Evolutionary conservation across 2,113 vertebrate species (phyloP).

Genomic region (Indri indri): DNA sequence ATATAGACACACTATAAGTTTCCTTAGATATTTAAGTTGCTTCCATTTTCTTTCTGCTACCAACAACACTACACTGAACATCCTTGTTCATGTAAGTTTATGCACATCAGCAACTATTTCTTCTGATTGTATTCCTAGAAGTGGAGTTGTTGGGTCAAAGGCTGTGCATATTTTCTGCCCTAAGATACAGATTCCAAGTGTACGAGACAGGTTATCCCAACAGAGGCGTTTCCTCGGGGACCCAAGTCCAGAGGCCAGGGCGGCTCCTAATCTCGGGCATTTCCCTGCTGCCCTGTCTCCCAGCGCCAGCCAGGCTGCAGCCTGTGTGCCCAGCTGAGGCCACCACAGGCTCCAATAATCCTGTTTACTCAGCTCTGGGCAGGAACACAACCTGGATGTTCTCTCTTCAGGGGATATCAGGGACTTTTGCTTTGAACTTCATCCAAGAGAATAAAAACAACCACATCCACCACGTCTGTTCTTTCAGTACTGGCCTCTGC

Average conservation of each 20-base stretch:
- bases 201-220: slow-evolving; percentile 18
- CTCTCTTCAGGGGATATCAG: neutral
- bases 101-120: neutral
- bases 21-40: neutral
- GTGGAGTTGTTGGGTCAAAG: neutral
- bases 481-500: neutral
- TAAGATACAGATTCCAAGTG: neutral
- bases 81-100: neutral
- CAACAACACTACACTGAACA: neutral
- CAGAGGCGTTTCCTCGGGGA: slow-evolving; percentile 30
- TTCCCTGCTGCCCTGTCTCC: neutral
- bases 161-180: slow-evolving; percentile 2
- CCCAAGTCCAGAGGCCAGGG: slow-evolving; percentile 54
- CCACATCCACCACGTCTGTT: neutral
- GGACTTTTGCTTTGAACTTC: slow-evolving; percentile 56
- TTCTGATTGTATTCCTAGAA: slow-evolving; percentile 8
- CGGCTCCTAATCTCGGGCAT: neutral
- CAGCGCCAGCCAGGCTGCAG: neutral
- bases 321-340: neutral
- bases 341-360: neutral
- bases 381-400: slow-evolving; percentile 28
- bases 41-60: neutral
- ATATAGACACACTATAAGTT: neutral
- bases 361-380: slow-evolving; percentile 41
- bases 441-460: slow-evolving; percentile 47